Evolutionary conservation across 2,888 invertebrate genomes (phyloP).

Genomic region (Stictocephala bisonia): DNA sequence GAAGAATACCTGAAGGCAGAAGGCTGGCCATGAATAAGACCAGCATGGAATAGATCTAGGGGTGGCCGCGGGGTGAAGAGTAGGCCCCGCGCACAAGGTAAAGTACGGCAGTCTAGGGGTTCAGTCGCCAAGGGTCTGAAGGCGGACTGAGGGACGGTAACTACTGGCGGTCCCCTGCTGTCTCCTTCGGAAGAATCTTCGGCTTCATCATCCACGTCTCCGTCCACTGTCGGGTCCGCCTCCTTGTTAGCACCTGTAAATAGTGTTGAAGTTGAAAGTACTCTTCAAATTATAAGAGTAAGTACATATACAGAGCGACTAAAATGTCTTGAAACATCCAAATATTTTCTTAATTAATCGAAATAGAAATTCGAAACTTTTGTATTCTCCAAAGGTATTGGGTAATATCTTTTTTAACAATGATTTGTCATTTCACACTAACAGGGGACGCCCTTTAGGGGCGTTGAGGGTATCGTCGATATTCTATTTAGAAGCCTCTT

Average conservation of each 20-base stretch:
- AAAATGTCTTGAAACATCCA: no score
- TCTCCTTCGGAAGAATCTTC: background rate
- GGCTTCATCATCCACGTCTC: constrained; percentile 5
- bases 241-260: constrained; percentile 1
- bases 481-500: no score
- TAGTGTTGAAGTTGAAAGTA: no score
- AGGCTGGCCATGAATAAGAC: constrained; percentile 45
- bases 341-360: no score
- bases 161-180: background rate
- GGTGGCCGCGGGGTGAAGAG: constrained; percentile 52
- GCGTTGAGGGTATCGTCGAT: no score
- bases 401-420: no score
- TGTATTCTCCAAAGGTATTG: no score
- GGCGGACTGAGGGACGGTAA: constrained; percentile 41
- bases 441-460: no score
- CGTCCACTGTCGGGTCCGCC: background rate
- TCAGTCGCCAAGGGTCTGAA: constrained; percentile 49
- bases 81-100: constrained; percentile 37
- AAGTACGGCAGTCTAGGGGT: constrained; percentile 27
- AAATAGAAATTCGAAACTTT: no score
- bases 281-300: no score
- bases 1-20: constrained; percentile 43
- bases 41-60: constrained; percentile 48
- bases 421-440: no score
- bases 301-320: no score